A percentile compares a stretch with the other conserved stretches of the same genome.
Conservation (phyloP, 2,113 vertebrate genomes). For the Melanocharis versteri region DNA sequence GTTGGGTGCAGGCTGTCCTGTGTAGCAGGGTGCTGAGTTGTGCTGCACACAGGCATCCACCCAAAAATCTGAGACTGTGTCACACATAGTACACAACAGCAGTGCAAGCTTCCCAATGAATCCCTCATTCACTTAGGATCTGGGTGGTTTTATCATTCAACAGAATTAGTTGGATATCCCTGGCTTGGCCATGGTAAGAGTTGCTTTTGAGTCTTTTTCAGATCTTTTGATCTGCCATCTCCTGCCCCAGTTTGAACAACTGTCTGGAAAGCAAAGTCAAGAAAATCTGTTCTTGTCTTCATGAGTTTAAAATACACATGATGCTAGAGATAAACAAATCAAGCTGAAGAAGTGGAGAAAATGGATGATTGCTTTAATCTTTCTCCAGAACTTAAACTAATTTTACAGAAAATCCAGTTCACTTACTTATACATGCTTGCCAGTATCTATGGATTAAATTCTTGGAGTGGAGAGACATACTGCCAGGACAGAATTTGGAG, state of each 20-base stretch:
- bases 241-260: neutral
- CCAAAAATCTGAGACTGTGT: neutral
- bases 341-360: neutral
- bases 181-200: neutral
- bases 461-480: neutral
- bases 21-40: neutral
- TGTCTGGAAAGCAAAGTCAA: neutral
- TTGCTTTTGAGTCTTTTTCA: neutral
- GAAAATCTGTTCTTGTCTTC: neutral
- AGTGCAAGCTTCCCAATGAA: neutral
- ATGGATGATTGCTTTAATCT: neutral
- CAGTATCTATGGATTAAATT: neutral
- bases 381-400: neutral
- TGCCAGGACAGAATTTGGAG: neutral
- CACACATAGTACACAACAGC: fast-evolving
- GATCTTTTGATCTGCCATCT: neutral
- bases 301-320: neutral
- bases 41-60: neutral
- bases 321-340: neutral
- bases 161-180: neutral
- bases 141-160: fast-evolving
- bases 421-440: neutral
- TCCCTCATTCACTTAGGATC: neutral
- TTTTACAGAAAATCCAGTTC: neutral
- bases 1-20: neutral